Evolutionary conservation across 2,888 invertebrate species (phyloP).

Genomic region (Pogonocherus hispidulus): DNA sequence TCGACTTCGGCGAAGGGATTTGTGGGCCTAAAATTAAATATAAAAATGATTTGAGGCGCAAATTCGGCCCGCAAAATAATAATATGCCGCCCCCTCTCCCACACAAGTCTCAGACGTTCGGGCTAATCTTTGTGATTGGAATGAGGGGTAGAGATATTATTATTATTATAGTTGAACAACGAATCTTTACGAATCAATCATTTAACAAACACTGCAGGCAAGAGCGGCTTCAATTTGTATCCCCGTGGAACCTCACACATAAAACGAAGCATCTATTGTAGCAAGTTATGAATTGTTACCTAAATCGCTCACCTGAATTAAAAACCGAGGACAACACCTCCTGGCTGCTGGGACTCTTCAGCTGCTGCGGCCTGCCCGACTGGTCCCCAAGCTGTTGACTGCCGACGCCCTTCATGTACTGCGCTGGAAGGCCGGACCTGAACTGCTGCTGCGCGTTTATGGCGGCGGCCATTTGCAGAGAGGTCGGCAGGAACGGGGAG

Average conservation of each 20-base stretch:
- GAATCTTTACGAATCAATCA: too few relatives aligned
- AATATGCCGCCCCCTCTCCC: too few relatives aligned
- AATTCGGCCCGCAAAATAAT: too few relatives aligned
- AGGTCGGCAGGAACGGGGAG: constrained; percentile 74
- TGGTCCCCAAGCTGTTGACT: constrained; percentile 62
- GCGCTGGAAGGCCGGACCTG: constrained; percentile 73
- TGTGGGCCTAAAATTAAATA: constrained; percentile 68
- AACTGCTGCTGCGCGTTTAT: constrained; percentile 76
- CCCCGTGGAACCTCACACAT: too few relatives aligned
- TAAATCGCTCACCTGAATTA: constrained; percentile 69
- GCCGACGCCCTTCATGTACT: constrained; percentile 64
- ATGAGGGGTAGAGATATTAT: too few relatives aligned
- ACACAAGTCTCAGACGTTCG: too few relatives aligned
- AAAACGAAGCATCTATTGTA: too few relatives aligned
- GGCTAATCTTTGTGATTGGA: too few relatives aligned
- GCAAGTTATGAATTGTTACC: background rate
- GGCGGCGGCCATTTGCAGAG: constrained; percentile 76
- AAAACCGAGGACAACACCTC: constrained; percentile 73
- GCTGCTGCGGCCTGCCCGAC: constrained; percentile 68
- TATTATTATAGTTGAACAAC: too few relatives aligned
- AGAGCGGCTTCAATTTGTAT: too few relatives aligned
- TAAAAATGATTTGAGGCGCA: too few relatives aligned
- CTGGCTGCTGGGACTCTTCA: constrained; percentile 72
- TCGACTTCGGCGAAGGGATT: constrained; percentile 74
- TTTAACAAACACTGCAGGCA: too few relatives aligned